Conservation (phyloP, 2,888 invertebrate genomes). For the Teleiodes luculella region DNA sequence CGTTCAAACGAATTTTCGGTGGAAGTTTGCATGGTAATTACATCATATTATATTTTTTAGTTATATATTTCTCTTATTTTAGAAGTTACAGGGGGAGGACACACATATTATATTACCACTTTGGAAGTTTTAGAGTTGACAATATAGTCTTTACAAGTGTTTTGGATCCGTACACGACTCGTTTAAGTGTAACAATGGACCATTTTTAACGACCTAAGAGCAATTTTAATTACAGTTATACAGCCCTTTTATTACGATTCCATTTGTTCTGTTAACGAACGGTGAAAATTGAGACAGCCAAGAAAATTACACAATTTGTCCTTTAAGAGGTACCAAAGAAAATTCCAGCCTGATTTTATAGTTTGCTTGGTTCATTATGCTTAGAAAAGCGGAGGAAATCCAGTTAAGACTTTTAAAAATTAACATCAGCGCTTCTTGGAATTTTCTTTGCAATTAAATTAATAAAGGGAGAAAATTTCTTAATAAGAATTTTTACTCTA, state of each 20-base stretch:
- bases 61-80: too few species aligned
- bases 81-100: too few species aligned
- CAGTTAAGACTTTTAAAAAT: constrained; percentile 1
- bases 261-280: constrained; percentile 45
- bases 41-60: too few species aligned
- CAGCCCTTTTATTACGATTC: constrained; percentile 38
- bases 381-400: neutral
- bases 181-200: constrained; percentile 21
- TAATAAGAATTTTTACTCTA: neutral
- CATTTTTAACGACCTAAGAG: constrained; percentile 36
- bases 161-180: neutral
- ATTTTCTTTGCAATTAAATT: neutral
- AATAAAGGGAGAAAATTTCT: neutral
- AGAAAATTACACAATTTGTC: constrained; percentile 28
- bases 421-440: neutral
- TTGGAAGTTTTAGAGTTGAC: too few species aligned
- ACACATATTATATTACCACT: neutral
- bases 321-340: neutral
- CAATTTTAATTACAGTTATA: constrained; percentile 52
- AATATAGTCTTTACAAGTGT: too few species aligned
- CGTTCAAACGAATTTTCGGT: too few species aligned
- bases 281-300: constrained; percentile 36
- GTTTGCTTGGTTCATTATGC: constrained; percentile 6
- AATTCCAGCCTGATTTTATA: constrained; percentile 10
- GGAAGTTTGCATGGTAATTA: too few species aligned